These are phyloP conservation scores for Ophioninae sp. DNA, from an alignment of 2,888 invertebrate species.

Conservation along the genomic window DNA sequence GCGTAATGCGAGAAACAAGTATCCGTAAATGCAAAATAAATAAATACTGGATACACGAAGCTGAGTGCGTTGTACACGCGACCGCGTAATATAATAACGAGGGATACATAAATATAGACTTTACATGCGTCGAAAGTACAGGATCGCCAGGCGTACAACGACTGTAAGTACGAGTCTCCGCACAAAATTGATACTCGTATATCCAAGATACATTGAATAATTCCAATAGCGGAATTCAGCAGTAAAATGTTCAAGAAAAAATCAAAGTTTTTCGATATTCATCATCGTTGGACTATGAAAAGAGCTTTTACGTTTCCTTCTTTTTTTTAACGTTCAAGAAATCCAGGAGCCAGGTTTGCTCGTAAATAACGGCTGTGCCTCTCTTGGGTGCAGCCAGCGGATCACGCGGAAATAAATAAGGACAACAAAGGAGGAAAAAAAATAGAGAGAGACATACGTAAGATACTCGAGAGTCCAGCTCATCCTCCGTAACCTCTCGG, in stretches of 20 bases:
- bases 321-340: conserved; percentile 27
- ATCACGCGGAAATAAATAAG: conserved; percentile 57
- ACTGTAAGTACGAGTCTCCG: conserved; percentile 22
- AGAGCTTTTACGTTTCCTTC: not conserved
- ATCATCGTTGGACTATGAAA: conserved; percentile 25
- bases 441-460: conserved; percentile 8
- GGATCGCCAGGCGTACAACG: conserved; percentile 4
- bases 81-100: conserved; percentile 39
- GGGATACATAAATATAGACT: conserved; percentile 33
- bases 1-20: not conserved
- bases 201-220: conserved; percentile 43
- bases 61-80: conserved; percentile 27
- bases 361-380: conserved; percentile 43
- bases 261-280: conserved; percentile 11
- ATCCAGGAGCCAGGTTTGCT: conserved; percentile 19
- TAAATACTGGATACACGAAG: conserved; percentile 22
- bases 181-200: conserved; percentile 34
- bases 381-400: conserved; percentile 32
- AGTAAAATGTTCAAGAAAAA: not conserved
- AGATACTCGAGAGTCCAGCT: conserved; percentile 20
- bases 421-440: conserved; percentile 43
- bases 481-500: conserved; percentile 9
- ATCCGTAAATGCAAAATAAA: conserved; percentile 16
- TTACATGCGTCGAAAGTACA: not conserved
- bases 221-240: conserved; percentile 35